A percentile compares a stretch with the other conserved stretches of the same genome.
Evolutionary conservation across 2,113 vertebrate genomes (phyloP).

Genomic region (Ranitomeya imitator): DNA sequence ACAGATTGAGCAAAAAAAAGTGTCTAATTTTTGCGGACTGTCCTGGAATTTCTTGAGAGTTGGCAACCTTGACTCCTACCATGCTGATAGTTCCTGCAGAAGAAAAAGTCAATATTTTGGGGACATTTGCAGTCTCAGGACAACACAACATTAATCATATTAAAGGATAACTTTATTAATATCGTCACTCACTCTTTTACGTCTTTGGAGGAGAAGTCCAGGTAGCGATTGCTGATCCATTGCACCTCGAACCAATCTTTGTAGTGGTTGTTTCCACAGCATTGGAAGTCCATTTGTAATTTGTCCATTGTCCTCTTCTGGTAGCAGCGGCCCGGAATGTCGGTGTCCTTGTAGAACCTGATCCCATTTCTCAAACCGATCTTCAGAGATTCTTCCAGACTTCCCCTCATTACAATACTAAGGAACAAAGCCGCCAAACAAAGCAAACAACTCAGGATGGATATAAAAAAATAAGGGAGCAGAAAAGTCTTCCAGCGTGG

Average conservation of each 20-base stretch:
- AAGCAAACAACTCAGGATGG: constrained; percentile 68
- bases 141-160: not conserved
- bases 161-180: not conserved
- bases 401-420: constrained; percentile 75
- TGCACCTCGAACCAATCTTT: constrained; percentile 85
- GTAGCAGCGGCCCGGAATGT: constrained; percentile 81
- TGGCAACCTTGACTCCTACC: not conserved
- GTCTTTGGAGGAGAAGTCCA: constrained; percentile 79
- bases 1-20: too few species aligned
- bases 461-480: constrained; percentile 68
- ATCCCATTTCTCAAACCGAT: constrained; percentile 79
- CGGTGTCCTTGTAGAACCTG: constrained; percentile 83
- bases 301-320: constrained; percentile 81
- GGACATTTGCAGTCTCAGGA: not conserved
- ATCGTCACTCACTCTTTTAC: constrained; percentile 80
- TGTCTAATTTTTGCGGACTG: too few species aligned
- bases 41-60: too few species aligned
- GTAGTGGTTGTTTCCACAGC: constrained; percentile 81
- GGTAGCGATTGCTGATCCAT: constrained; percentile 82
- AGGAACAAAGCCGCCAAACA: constrained; percentile 73
- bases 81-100: not conserved
- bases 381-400: constrained; percentile 80
- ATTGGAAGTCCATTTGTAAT: constrained; percentile 80
- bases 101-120: not conserved
- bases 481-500: constrained; percentile 76